Conservation (phyloP, 2,888 invertebrate genomes). For the Anoplius nigerrimus region DNA sequence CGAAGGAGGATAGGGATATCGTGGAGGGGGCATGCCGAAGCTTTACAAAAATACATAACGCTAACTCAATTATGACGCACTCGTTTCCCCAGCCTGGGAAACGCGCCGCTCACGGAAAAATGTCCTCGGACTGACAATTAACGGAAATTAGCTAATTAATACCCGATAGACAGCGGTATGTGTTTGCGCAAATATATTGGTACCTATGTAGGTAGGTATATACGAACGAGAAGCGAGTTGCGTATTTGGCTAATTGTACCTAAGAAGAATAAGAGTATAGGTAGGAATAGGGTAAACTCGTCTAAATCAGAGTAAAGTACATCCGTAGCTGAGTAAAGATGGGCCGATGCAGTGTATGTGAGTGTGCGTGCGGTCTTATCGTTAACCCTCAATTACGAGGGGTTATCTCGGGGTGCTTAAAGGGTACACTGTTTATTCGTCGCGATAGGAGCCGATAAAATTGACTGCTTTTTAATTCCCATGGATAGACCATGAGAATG, state of each 20-base stretch:
- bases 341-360: slow-evolving; percentile 55
- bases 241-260: no score
- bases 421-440: slow-evolving; percentile 65
- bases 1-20: slow-evolving; percentile 32
- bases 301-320: slow-evolving; percentile 2
- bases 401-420: slow-evolving; percentile 62
- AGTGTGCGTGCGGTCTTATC: slow-evolving; percentile 57
- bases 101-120: slow-evolving; percentile 62
- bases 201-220: no score
- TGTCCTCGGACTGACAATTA: slow-evolving; percentile 72
- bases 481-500: slow-evolving; percentile 45
- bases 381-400: slow-evolving; percentile 63
- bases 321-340: slow-evolving; percentile 42
- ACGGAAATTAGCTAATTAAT: slow-evolving; percentile 74
- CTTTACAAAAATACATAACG: slow-evolving; percentile 63
- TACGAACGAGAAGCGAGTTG: no score
- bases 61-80: slow-evolving; percentile 75
- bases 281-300: no score
- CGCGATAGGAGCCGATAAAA: slow-evolving; percentile 62
- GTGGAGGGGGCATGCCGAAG: slow-evolving; percentile 42
- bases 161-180: no score
- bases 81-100: slow-evolving; percentile 73
- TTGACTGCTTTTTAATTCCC: slow-evolving; percentile 62
- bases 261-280: no score
- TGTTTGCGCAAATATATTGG: no score